These are phyloP conservation scores for Schizopygopsis malacanthus DNA, from an alignment of 2,797 vertebrate species.

Conservation along the genomic window DNA sequence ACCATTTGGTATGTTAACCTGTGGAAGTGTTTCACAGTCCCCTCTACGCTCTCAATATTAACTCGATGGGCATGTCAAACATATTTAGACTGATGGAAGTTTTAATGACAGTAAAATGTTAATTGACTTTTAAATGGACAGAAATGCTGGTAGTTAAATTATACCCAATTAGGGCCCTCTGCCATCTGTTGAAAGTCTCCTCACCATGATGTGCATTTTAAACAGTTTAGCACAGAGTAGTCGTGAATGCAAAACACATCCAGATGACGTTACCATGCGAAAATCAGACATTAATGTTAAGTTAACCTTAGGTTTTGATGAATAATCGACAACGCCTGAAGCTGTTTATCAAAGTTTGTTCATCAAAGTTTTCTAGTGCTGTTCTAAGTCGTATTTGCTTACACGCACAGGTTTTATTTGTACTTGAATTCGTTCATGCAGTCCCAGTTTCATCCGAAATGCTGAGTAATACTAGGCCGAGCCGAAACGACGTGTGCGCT, in stretches of 20 bases:
- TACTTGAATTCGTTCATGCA: not conserved
- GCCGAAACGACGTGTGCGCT: not conserved
- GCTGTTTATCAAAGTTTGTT: not conserved
- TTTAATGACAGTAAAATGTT: slow-evolving; percentile 65
- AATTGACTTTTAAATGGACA: slow-evolving; percentile 68
- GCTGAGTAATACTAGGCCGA: slow-evolving; percentile 30
- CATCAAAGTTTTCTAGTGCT: not conserved
- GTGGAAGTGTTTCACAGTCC: slow-evolving; percentile 14
- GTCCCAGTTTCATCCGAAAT: slow-evolving; percentile 5
- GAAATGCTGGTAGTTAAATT: slow-evolving; percentile 67
- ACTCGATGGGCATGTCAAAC: slow-evolving; percentile 54
- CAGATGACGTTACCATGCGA: not conserved
- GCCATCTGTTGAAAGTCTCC: slow-evolving; percentile 61
- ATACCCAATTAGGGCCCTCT: slow-evolving; percentile 62
- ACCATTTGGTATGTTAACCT: slow-evolving; percentile 36
- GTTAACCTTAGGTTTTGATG: slow-evolving; percentile 15
- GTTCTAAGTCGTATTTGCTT: not conserved
- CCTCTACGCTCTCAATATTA: slow-evolving; percentile 16
- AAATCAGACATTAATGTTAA: not conserved
- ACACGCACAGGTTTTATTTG: not conserved
- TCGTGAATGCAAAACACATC: slow-evolving; percentile 23
- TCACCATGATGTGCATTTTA: slow-evolving; percentile 62
- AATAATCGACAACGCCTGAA: not conserved
- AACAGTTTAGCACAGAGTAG: slow-evolving; percentile 40
- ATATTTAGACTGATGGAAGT: slow-evolving; percentile 65